Base-by-base conservation (phyloP, 1,140 invertebrate species). In the Papilio helenus region DNA sequence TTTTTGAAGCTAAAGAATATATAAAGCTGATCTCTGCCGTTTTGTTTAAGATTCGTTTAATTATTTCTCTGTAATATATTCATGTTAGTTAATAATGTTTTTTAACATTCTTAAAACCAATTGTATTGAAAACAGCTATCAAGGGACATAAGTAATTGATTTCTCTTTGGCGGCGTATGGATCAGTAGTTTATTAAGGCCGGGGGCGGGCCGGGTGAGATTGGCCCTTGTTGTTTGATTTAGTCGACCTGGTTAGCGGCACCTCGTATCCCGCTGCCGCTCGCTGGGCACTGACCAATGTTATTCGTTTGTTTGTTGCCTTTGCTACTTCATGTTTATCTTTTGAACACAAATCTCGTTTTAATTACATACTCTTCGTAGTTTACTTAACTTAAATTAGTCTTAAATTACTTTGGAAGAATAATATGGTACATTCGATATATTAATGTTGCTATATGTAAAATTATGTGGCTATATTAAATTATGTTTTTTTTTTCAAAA, bases 141-240 rank as follows among this genome's bases (percentile, higher is more conserved):
- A 76, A 16, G 29, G 26, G 10, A 20, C 20, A 65, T 58, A 23
- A 65, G 58, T 77, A 77, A 77, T 77, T 77, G 76, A 65, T 77
- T 77, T 77, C 65, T 58, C n/a, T 77, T 76, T 65, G 55, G 34
- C 55, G 55, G 76, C 79, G 72, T 87, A 79, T 86, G 79, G 78
- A 86, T 86, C 82, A 87, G 81, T 84, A 80, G 82, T 58, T 58
- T 80, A 85, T 76, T 72, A 81, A 86, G 83, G 79, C 42, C 34
- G 76, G 76, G 80, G 79, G 79, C 84, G 86, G 84, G 82, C 84
- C 84, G 87, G 86, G 84, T 83, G 83, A 83, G 85, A 89, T 90
- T 89, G 88, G 85, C 84, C 84, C 84, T 81, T 89, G 90, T 89
- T 90, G 86, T 91, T 90, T 91, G 88, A 91, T 92, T 86, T 89